Percentiles rank a stretch among this genome's conserved stretches.
Conservation (phyloP, 2,113 vertebrate species). For the Platichthys stellatus region DNA sequence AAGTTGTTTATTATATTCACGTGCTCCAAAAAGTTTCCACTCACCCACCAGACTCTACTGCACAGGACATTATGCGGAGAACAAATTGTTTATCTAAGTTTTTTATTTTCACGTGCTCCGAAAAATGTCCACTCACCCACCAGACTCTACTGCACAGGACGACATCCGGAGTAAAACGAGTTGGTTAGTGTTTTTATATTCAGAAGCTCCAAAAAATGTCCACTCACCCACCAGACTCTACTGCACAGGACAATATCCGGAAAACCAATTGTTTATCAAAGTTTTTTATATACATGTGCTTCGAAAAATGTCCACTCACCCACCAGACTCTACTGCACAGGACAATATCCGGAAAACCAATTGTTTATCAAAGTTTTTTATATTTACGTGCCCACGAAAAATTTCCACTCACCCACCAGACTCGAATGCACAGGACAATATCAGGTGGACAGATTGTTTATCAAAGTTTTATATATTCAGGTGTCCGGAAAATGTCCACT, state of each 20-base stretch:
- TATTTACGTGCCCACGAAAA: background rate
- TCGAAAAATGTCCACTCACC: background rate
- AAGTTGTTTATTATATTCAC: background rate
- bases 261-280: too few relatives aligned
- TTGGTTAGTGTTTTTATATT: background rate
- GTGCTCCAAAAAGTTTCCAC: background rate
- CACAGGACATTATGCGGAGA: background rate
- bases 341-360: too few relatives aligned
- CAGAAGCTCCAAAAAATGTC: background rate
- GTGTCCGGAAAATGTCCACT: background rate
- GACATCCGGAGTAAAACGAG: background rate
- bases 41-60: too few relatives aligned
- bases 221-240: too few relatives aligned
- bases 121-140: background rate
- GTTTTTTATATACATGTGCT: background rate
- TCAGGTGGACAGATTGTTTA: too few relatives aligned
- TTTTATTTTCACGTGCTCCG: background rate
- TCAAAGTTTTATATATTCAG: background rate
- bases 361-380: background rate
- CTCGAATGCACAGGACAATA: too few relatives aligned
- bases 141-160: too few relatives aligned
- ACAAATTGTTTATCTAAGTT: too few relatives aligned
- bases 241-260: too few relatives aligned
- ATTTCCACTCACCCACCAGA: background rate
- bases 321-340: too few relatives aligned